Percentiles rank a stretch among this genome's conserved stretches.
phyloP scores from a whole-genome alignment of 2,888 invertebrate species.

The Pinctada fucata region DNA sequence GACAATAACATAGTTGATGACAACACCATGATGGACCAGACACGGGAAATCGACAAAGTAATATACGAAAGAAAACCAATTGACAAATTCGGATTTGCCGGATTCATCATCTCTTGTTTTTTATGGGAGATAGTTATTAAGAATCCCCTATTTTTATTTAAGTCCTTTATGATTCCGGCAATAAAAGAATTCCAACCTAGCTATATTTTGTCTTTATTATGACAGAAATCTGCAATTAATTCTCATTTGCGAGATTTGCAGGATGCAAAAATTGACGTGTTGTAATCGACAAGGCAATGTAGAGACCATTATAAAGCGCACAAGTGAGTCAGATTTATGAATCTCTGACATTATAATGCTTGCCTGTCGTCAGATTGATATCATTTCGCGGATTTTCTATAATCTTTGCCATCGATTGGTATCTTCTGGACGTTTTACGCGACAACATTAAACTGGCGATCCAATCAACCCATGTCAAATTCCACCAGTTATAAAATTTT shows the following conservation, averaged over 20 bases:
- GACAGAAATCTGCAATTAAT: constrained; percentile 30
- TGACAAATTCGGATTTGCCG: too few species aligned
- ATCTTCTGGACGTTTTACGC: not conserved
- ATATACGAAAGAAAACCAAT: too few species aligned
- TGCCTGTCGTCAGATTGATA: constrained; percentile 15
- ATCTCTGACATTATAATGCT: constrained; percentile 32
- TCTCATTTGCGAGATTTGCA: constrained; percentile 25
- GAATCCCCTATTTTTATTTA: constrained; percentile 18
- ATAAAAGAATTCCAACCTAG: constrained; percentile 18
- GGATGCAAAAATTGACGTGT: constrained; percentile 25
- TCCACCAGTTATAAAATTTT: too few species aligned
- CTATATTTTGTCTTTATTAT: constrained; percentile 37
- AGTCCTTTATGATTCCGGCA: constrained; percentile 26
- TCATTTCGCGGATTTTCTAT: constrained; percentile 3
- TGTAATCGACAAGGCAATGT: constrained; percentile 33
- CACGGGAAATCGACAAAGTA: too few species aligned
- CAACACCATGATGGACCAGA: too few species aligned
- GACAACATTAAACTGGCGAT: not conserved
- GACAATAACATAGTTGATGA: too few species aligned
- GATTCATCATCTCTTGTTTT: not conserved
- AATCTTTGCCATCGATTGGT: not conserved
- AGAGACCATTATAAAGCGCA: constrained; percentile 31
- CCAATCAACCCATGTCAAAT: too few species aligned
- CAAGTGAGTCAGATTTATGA: constrained; percentile 39
- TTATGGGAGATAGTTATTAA: not conserved